Evolutionary conservation across 2,113 vertebrate genomes (phyloP).

Genomic region (Columba livia): DNA sequence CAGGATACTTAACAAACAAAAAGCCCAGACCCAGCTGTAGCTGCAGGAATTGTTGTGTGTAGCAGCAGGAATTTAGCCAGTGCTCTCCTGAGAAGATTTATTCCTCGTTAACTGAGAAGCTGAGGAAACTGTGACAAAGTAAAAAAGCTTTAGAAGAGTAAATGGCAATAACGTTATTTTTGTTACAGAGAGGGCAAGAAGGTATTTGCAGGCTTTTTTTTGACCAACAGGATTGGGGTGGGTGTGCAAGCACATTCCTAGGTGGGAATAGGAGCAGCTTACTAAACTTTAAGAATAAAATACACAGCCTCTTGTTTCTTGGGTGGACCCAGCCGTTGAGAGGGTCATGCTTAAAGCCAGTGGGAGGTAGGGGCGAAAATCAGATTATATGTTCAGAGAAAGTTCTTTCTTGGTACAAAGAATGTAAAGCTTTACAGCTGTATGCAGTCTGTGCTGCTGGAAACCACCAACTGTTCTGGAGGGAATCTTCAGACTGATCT

Average conservation of each 20-base stretch:
- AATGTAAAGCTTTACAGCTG: not conserved
- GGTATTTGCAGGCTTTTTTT: not conserved
- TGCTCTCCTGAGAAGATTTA: not conserved
- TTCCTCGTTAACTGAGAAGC: not conserved
- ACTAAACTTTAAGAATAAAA: not conserved
- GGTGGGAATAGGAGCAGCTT: not conserved
- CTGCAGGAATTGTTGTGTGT: not conserved
- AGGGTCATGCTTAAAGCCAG: not conserved
- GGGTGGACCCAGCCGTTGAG: not conserved
- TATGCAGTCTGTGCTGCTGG: not conserved
- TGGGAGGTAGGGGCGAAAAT: not conserved
- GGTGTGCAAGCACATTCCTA: not conserved
- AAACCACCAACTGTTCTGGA: not conserved
- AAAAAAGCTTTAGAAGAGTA: not conserved
- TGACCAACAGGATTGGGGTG: not conserved
- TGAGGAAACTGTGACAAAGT: not conserved
- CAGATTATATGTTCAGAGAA: not conserved
- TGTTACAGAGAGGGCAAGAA: not conserved
- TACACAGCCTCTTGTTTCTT: fast-evolving
- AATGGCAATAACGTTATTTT: not conserved
- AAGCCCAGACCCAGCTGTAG: not conserved
- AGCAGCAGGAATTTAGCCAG: not conserved
- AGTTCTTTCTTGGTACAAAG: not conserved
- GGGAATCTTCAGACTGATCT: not conserved
- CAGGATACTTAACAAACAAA: not conserved